Base-by-base conservation (phyloP, 2,113 vertebrate species). In the Mesitornis unicolor region DNA sequence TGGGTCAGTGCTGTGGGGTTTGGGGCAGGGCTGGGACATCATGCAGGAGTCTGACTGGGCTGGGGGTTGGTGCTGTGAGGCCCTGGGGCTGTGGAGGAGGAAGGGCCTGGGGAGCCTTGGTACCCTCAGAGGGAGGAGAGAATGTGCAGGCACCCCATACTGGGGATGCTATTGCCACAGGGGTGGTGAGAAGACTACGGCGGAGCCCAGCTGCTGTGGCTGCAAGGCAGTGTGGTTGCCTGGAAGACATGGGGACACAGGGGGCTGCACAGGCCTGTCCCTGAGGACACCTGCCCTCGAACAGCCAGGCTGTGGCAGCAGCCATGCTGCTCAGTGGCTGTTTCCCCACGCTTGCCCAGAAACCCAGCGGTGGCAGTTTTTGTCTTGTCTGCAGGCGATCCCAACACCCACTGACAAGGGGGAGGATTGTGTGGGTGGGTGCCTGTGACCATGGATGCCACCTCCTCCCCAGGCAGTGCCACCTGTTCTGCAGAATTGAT, bases 191-290 rank as follows among this genome's bases (percentile, higher is more conserved):
- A 28, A 33, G 38, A 51, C 81, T 40, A 17, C 0, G 9, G n/a
- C 0, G 2, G 40, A 36, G 16, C 5, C 1, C 50, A 45, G 69
- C 26, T 47, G 31, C 14, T 47, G 25, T 5, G 43, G 65, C 71
- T 36, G 57, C 2, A 13, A 40, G 56, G 69, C 36, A 20, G 16
- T 3, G 53, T 54, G 35, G 68, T 8, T 7, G 38, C 29, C 40
- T 2, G 3, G 29, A n/a, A 14, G 56, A 28, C 0, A 0, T 3
- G 21, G 76, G 67, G 22, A 18, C 1, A 40, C 1, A 6, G 19
- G 10, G 43, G 12, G 8, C 24, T 43, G 54, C 54, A 36, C 48
- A 33, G 40, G 31, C 25, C 26, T 0, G 1, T 31, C 47, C 8
- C 13, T 3, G n/a, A 13, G 40, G 43, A 50, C 13, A 18, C 26